phyloP scores from a whole-genome alignment of 2,797 vertebrate species.

The Rhinichthys osculus region DNA sequence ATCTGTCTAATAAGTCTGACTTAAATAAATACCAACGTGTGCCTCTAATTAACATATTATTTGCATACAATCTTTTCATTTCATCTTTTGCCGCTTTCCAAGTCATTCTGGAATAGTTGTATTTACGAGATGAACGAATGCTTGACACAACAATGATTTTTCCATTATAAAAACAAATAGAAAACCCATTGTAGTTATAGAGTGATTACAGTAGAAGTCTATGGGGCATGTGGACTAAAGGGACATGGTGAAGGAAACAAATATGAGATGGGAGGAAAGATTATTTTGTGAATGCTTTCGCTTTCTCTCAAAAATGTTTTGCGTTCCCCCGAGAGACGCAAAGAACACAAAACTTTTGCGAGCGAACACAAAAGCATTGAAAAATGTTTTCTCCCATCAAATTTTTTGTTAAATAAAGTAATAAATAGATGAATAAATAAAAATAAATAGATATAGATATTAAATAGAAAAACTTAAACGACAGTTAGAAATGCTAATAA shows the following conservation, averaged over 20 bases:
- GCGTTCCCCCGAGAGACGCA: too few relatives aligned
- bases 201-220: neutral
- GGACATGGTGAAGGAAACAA: too few relatives aligned
- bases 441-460: neutral
- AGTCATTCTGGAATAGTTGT: neutral
- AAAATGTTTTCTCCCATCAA: too few relatives aligned
- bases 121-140: neutral
- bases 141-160: too few relatives aligned
- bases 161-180: neutral
- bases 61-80: neutral
- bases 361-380: too few relatives aligned
- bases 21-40: neutral
- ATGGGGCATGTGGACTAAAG: neutral
- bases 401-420: neutral
- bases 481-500: neutral
- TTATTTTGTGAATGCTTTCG: too few relatives aligned
- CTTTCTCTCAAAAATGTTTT: too few relatives aligned
- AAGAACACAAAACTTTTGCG: too few relatives aligned
- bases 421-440: neutral
- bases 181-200: neutral
- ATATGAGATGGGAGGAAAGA: too few relatives aligned
- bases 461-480: neutral
- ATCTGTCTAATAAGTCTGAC: neutral
- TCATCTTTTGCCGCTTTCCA: slow-evolving; percentile 13
- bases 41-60: neutral